These are phyloP conservation scores for Prinia subflava DNA, from an alignment of 2,113 vertebrate species.

Conservation along the genomic window DNA sequence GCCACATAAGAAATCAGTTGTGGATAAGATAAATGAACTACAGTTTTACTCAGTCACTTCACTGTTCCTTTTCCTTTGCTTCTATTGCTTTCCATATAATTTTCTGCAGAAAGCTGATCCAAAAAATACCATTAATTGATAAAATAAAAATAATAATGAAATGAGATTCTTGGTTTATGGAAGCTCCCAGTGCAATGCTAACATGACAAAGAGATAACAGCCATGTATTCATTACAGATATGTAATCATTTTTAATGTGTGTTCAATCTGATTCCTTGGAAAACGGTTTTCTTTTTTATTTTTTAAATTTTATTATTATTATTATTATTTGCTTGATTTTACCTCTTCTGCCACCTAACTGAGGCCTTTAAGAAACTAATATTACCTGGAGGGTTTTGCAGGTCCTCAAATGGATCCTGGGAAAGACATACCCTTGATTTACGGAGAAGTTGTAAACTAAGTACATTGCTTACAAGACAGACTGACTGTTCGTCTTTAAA, in stretches of 20 bases:
- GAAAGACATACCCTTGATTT: neutral
- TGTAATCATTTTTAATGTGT: neutral
- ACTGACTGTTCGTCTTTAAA: neutral
- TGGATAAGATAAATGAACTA: neutral
- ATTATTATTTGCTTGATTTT: neutral
- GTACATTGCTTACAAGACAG: neutral
- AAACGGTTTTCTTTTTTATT: neutral
- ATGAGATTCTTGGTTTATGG: neutral
- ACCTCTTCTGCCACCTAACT: neutral
- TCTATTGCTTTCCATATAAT: neutral
- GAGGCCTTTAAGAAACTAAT: neutral
- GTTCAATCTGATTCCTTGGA: neutral
- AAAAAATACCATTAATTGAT: neutral
- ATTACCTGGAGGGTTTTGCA: neutral
- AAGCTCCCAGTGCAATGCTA: neutral
- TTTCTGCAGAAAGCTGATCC: neutral
- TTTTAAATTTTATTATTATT: neutral
- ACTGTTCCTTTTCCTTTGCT: neutral
- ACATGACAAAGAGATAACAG: neutral
- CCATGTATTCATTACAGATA: neutral
- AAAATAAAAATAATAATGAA: neutral
- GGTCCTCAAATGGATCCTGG: neutral
- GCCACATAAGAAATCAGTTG: neutral
- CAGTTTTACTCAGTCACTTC: neutral
- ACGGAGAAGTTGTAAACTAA: neutral